phyloP scores from a whole-genome alignment of 2,797 vertebrate genomes.

The Artibeus lituratus region DNA sequence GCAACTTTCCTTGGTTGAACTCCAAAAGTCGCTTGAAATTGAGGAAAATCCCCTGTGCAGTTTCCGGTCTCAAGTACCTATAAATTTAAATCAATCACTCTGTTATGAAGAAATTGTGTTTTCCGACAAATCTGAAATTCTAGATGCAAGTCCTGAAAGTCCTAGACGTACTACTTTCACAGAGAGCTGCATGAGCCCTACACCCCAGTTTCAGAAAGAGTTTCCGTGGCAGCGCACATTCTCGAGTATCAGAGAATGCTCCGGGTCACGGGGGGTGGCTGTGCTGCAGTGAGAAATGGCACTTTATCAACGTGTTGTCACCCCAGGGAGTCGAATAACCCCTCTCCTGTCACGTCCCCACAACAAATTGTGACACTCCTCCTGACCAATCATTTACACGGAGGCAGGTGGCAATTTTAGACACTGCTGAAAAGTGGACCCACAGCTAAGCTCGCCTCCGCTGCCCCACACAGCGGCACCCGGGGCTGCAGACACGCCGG shows the following conservation, averaged over 20 bases:
- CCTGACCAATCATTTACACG: neutral
- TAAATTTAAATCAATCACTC: neutral
- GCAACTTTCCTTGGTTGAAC: slow-evolving; percentile 98
- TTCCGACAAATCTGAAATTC: slow-evolving; percentile 28
- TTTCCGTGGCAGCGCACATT: neutral
- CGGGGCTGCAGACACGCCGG: neutral
- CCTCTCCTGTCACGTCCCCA: neutral
- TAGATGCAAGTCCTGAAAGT: neutral
- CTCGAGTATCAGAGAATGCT: neutral
- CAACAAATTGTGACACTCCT: neutral
- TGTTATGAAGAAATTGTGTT: neutral
- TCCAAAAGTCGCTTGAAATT: slow-evolving; percentile 99
- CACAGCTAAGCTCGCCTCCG: neutral
- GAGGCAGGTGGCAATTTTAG: neutral
- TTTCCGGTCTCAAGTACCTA: slow-evolving; percentile 98
- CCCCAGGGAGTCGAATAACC: neutral
- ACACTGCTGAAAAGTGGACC: neutral
- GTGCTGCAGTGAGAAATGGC: neutral
- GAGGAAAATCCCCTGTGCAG: slow-evolving; percentile 99
- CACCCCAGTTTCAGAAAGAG: neutral
- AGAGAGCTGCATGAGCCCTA: neutral
- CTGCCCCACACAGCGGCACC: neutral
- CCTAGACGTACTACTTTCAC: neutral
- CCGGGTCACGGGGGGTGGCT: neutral
- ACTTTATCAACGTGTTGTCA: neutral